Evolutionary conservation across 2,113 vertebrate genomes (phyloP).

Genomic region (Dipodomys stephensi): DNA sequence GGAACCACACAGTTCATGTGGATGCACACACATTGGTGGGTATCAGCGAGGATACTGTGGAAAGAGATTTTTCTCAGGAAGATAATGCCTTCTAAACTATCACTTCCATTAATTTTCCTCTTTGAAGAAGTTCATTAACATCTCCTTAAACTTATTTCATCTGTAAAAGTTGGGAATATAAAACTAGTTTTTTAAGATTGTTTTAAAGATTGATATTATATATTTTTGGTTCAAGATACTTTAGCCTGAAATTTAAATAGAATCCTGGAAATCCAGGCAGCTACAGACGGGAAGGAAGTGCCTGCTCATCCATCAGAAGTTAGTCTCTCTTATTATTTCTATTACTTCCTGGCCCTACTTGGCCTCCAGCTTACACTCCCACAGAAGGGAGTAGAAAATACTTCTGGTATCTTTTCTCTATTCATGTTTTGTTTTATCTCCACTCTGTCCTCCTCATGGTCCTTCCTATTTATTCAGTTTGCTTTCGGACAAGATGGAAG

Average conservation of each 20-base stretch:
- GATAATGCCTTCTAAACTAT: neutral
- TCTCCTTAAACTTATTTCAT: neutral
- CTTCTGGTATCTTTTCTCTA: neutral
- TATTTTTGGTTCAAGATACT: neutral
- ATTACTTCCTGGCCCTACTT: neutral
- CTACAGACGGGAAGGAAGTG: neutral
- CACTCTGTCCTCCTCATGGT: neutral
- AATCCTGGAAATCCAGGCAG: neutral
- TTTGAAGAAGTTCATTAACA: neutral
- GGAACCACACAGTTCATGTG: rapidly evolving
- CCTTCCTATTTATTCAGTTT: neutral
- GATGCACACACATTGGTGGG: neutral
- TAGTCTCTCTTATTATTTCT: no score
- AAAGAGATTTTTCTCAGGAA: neutral
- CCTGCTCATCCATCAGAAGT: neutral
- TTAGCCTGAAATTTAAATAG: neutral
- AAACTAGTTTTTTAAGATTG: neutral
- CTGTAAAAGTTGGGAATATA: neutral
- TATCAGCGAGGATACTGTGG: neutral
- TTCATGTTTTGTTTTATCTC: neutral
- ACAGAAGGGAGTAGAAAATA: neutral
- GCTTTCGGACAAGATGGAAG: neutral
- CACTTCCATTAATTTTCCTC: neutral
- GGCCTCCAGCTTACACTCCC: neutral
- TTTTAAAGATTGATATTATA: conserved; percentile 18